Evolutionary conservation across 2,888 invertebrate species (phyloP).

Genomic region (Tridacna crocea): DNA sequence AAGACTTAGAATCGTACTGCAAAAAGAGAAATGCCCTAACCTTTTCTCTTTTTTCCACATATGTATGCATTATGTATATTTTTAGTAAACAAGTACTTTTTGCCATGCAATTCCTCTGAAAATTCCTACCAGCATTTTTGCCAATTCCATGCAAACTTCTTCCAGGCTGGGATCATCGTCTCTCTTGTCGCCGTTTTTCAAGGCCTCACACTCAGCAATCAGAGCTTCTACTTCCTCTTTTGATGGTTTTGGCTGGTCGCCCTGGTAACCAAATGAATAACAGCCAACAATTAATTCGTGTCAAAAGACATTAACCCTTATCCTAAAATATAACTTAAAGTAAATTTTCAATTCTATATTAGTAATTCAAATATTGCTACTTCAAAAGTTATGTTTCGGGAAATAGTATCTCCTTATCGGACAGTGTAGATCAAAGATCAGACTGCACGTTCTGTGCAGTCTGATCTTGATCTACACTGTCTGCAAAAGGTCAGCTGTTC

Average conservation of each 20-base stretch:
- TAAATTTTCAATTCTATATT: too few species aligned
- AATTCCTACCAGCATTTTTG: neutral
- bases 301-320: neutral
- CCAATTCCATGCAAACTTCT: neutral
- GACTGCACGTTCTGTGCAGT: too few species aligned
- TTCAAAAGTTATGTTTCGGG: too few species aligned
- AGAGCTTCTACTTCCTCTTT: constrained; percentile 5
- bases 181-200: constrained; percentile 13
- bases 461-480: too few species aligned
- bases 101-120: neutral
- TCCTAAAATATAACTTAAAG: neutral
- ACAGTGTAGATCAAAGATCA: too few species aligned
- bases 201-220: constrained; percentile 13
- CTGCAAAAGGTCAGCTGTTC: too few species aligned
- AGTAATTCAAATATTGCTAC: too few species aligned
- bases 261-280: neutral
- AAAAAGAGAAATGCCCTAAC: too few species aligned
- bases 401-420: too few species aligned
- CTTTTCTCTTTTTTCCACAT: neutral
- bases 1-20: too few species aligned
- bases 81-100: too few species aligned
- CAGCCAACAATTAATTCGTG: neutral
- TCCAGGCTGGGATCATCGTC: neutral
- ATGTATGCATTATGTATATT: neutral
- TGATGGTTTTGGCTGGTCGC: neutral